Evolutionary conservation across 2,888 invertebrate species (phyloP).

Genomic region (Netelia melanura): DNA sequence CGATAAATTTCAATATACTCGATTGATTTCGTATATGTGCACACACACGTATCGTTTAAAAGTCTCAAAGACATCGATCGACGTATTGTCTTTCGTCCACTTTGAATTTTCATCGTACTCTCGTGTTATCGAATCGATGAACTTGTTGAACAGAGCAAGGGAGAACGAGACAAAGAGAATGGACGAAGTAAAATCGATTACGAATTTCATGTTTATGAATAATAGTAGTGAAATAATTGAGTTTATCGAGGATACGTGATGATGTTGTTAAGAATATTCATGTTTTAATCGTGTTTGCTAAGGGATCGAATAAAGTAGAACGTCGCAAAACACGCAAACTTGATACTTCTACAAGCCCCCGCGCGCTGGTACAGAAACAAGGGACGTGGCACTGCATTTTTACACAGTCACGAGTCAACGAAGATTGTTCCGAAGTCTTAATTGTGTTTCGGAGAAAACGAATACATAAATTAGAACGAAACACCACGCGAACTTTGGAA

Average conservation of each 20-base stretch:
- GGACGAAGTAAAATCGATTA: slow-evolving; percentile 8
- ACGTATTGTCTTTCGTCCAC: slow-evolving; percentile 7
- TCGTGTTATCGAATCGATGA: slow-evolving; percentile 18
- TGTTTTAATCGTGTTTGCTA: background rate
- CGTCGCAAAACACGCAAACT: background rate
- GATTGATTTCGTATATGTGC: slow-evolving; percentile 23
- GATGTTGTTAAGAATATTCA: background rate
- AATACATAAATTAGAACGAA: background rate
- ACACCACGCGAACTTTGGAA: background rate
- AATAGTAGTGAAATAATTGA: background rate
- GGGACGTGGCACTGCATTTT: background rate
- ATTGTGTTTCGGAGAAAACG: background rate
- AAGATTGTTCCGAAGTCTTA: background rate
- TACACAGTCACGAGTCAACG: background rate
- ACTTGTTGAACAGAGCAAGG: background rate
- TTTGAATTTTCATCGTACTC: slow-evolving; percentile 12
- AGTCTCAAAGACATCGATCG: slow-evolving; percentile 9
- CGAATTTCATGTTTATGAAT: background rate
- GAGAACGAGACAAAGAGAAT: background rate
- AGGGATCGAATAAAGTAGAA: background rate
- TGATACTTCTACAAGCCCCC: background rate
- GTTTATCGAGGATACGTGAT: background rate
- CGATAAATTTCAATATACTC: slow-evolving; percentile 60
- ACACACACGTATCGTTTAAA: slow-evolving; percentile 4
- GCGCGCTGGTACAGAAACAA: background rate